A percentile compares a stretch with the other conserved stretches of the same genome.
These are phyloP conservation scores for Anas acuta DNA, from an alignment of 2,797 vertebrate genomes.

Conservation along the genomic window DNA sequence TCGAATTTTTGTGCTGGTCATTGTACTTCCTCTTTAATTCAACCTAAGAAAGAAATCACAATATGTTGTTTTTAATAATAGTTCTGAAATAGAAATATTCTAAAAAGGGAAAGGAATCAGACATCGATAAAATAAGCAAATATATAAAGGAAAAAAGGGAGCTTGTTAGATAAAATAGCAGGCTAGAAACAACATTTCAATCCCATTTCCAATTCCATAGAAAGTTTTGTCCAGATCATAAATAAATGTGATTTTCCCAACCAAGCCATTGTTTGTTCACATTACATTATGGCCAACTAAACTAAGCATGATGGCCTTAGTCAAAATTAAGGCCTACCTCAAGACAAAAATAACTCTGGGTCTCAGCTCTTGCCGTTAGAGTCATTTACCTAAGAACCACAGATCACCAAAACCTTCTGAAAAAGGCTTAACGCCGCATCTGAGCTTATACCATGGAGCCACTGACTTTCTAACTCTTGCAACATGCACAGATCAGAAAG, in stretches of 20 bases:
- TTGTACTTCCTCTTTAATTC: slow-evolving; percentile 97
- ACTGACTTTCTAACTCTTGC: background rate
- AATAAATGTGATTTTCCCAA: background rate
- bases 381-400: background rate
- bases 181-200: background rate
- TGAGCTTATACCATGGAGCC: background rate
- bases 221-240: background rate
- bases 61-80: background rate
- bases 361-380: background rate
- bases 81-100: background rate
- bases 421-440: background rate
- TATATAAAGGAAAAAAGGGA: background rate
- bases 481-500: background rate
- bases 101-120: background rate
- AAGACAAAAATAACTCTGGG: background rate
- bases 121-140: background rate
- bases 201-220: background rate
- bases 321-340: background rate
- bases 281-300: background rate
- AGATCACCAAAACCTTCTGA: background rate
- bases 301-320: background rate
- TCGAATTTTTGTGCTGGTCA: slow-evolving; percentile 89
- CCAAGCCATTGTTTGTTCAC: background rate
- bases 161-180: background rate
- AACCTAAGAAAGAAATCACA: slow-evolving; percentile 80